phyloP scores from a whole-genome alignment of 2,888 invertebrate genomes.

The Neocrepidodera transversa region DNA sequence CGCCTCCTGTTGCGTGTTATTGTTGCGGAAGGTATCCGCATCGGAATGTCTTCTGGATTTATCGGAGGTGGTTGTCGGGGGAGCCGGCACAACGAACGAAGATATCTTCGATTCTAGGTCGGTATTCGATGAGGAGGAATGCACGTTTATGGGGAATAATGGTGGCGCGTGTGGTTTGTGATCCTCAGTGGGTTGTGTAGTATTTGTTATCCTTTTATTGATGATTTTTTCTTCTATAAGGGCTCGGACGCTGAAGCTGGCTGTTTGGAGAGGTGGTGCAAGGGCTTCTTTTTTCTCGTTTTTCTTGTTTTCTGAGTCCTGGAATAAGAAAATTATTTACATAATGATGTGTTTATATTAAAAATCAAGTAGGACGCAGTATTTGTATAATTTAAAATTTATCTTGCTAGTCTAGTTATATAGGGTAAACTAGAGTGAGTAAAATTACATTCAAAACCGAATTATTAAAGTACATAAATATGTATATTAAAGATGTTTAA shows the following conservation, averaged over 20 bases:
- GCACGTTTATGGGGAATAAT: slow-evolving; percentile 59
- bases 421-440: no score
- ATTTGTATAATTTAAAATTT: no score
- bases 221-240: slow-evolving; percentile 94
- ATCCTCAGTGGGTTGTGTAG: slow-evolving; percentile 45
- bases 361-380: no score
- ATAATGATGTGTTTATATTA: no score
- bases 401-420: no score
- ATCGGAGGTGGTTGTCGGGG: slow-evolving; percentile 57
- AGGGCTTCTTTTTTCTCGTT: slow-evolving; percentile 82
- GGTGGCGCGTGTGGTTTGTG: slow-evolving; percentile 58
- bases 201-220: slow-evolving; percentile 74
- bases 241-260: slow-evolving; percentile 88
- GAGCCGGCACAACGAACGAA: slow-evolving; percentile 67
- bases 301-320: slow-evolving; percentile 87
- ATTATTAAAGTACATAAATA: no score
- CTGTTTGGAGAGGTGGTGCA: slow-evolving; percentile 89
- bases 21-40: slow-evolving; percentile 61
- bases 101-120: slow-evolving; percentile 58
- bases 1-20: slow-evolving; percentile 70
- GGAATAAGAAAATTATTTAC: no score
- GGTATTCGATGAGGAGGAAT: slow-evolving; percentile 58
- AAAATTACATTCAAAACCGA: no score
- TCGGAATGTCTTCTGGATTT: slow-evolving; percentile 62
- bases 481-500: no score